Evolutionary conservation across 1,140 invertebrate genomes (phyloP), one percentile per base, ranked within the genome.

Genomic region (Choristoneura fumiferana): DNA sequence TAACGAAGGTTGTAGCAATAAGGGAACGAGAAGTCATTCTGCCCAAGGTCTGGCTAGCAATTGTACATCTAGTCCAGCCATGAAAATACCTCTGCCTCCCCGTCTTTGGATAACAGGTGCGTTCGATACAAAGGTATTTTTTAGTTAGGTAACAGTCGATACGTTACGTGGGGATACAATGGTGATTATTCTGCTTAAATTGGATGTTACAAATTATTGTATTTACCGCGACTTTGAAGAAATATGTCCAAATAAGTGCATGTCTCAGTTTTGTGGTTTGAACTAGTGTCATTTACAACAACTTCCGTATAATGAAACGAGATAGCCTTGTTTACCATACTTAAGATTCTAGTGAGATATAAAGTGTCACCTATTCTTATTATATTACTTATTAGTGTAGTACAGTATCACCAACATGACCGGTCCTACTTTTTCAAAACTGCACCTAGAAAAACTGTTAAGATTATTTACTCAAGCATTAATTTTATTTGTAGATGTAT

Each of bases 1-100:
- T 67, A 63, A 57, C 34, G 75, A 79, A 29, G 53, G 53, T 58
- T 54, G 57, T 68, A 35, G 17, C 52, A 35, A 53, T 13, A 78
- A 67, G 61, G 69, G 60, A 64, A 52, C 58, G 13, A 78, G 85
- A 65, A 87, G 85, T 71, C 76, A 73, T 71, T 88, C 85, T 52
- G 85, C 73, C 60, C 82, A 88, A 83, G 84, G 80, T 65, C 67
- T 87, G 52, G 52, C 71, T 12, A 71, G 57, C 63, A 68, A 45
- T 18, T 18, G 59, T 63, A 54, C 74, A 64, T 71, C 71, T 57
- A 81, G 77, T 71, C 68, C 81, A 66, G 66, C 69, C 18, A 76
- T 85, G 72, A 88, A 89, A 78, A 84, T 89, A 78, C 85, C 85
- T 71, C 69, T 87, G 63, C 85, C 85, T 60, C 85, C 85, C 61